A percentile compares a stretch with the other conserved stretches of the same genome.
Evolutionary conservation across 2,888 invertebrate species (phyloP).

Genomic region (Agrochola lychnidis): DNA sequence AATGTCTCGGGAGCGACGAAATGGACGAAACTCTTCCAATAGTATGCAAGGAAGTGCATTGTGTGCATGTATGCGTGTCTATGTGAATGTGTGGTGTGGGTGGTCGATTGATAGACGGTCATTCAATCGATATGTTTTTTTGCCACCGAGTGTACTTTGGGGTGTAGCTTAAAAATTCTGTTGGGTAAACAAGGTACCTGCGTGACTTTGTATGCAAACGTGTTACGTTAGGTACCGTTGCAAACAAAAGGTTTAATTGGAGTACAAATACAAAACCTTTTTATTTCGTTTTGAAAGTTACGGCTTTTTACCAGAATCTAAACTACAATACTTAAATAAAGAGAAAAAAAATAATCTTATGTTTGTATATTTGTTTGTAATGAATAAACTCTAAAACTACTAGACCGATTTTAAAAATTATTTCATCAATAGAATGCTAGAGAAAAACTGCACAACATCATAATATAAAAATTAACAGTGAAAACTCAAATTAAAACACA

Average conservation of each 20-base stretch:
- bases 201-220: slow-evolving; percentile 9
- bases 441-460: background rate
- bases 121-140: slow-evolving; percentile 74
- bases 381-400: too few species aligned
- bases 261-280: background rate
- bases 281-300: background rate
- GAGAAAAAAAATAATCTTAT: too few species aligned
- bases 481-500: slow-evolving; percentile 1
- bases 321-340: too few species aligned
- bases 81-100: slow-evolving; percentile 72
- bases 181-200: slow-evolving; percentile 50
- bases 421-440: too few species aligned
- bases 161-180: slow-evolving; percentile 54
- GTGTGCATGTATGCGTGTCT: slow-evolving; percentile 70
- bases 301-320: background rate
- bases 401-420: too few species aligned
- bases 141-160: slow-evolving; percentile 45
- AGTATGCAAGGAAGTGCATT: slow-evolving; percentile 89
- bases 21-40: slow-evolving; percentile 87
- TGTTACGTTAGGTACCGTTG: background rate
- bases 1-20: slow-evolving; percentile 86
- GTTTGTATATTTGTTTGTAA: too few species aligned
- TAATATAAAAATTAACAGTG: background rate
- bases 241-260: slow-evolving; percentile 32
- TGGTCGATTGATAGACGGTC: slow-evolving; percentile 75